Percentiles rank a stretch among this genome's conserved stretches.
These are phyloP conservation scores for Calcarius ornatus DNA, from an alignment of 2,113 vertebrate genomes.

Conservation along the genomic window DNA sequence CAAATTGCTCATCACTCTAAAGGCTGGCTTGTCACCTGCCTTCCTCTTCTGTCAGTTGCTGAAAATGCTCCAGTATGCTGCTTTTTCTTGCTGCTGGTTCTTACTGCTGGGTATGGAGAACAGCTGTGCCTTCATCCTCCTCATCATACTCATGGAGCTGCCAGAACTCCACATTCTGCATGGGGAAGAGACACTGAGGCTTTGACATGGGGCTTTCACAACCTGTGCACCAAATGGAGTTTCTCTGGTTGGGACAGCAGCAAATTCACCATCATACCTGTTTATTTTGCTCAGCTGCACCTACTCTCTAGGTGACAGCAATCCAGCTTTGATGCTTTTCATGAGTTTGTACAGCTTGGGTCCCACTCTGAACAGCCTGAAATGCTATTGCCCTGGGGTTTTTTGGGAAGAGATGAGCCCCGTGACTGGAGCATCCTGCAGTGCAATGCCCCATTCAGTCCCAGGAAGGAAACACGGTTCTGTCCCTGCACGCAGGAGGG, in stretches of 20 bases:
- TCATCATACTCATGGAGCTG: neutral
- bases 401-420: neutral
- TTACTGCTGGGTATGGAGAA: constrained; percentile 1
- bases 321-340: neutral
- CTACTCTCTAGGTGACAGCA: neutral
- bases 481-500: too few species aligned
- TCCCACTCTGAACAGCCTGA: too few species aligned
- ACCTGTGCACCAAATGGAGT: neutral
- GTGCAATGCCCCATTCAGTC: neutral
- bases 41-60: neutral
- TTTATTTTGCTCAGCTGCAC: neutral
- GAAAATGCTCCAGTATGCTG: neutral
- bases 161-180: neutral
- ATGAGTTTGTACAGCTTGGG: neutral
- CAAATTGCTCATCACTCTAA: neutral
- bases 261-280: neutral
- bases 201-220: neutral
- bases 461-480: neutral
- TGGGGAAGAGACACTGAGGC: neutral
- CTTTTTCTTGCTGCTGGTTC: neutral
- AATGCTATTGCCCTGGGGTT: neutral
- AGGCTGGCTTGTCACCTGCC: neutral
- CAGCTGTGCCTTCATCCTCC: constrained; percentile 45
- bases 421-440: neutral
- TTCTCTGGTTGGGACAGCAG: neutral